Conservation (phyloP, 2,888 invertebrate species). For the Dorcus parallelipipedus region DNA sequence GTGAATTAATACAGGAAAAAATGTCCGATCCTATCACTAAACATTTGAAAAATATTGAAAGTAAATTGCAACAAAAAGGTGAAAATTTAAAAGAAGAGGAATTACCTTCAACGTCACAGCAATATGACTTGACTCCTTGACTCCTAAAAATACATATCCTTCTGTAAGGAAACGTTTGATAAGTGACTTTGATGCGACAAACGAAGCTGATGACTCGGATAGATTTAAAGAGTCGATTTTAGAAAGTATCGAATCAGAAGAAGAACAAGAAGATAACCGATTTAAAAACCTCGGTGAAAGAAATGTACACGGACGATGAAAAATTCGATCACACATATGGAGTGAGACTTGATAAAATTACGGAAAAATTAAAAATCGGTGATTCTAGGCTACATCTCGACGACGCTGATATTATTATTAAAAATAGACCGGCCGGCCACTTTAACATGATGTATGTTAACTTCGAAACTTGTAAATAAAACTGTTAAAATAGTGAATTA, state of each 20-base stretch:
- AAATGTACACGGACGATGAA: too few relatives aligned
- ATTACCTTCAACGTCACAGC: background rate
- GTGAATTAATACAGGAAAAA: background rate
- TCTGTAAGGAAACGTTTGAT: background rate
- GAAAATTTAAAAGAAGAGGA: constrained; percentile 1
- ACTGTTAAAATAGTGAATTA: too few relatives aligned
- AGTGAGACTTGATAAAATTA: constrained; percentile 13
- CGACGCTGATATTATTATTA: too few relatives aligned
- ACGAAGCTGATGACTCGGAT: background rate
- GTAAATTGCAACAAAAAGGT: too few relatives aligned
- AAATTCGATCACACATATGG: constrained; percentile 21
- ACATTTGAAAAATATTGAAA: too few relatives aligned
- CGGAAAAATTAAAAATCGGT: background rate
- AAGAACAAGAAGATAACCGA: too few relatives aligned
- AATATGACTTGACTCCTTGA: background rate
- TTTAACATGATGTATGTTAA: too few relatives aligned
- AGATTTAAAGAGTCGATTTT: background rate
- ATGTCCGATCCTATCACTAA: background rate
- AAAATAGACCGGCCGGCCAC: too few relatives aligned
- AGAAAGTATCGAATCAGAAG: too few relatives aligned
- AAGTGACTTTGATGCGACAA: background rate
- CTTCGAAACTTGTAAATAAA: too few relatives aligned
- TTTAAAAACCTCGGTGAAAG: too few relatives aligned
- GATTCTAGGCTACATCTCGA: background rate
- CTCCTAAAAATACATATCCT: too few relatives aligned